These are phyloP conservation scores for Eilema griseolum DNA, from an alignment of 2,888 invertebrate species.

Conservation along the genomic window DNA sequence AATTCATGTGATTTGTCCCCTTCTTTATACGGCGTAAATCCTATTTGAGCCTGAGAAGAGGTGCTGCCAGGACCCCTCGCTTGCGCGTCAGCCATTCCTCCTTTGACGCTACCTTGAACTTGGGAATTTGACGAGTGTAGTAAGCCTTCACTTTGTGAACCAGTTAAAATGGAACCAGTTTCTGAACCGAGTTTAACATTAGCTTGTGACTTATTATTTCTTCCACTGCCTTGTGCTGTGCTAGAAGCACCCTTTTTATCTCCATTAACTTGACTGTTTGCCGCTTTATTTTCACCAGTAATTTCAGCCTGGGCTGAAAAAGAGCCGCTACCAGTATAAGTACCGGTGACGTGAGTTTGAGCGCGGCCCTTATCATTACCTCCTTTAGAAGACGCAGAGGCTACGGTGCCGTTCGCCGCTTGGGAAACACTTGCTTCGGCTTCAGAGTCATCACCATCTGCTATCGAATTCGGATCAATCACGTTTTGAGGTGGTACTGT, in stretches of 20 bases:
- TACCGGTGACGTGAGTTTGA: conserved; percentile 94
- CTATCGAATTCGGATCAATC: conserved; percentile 71
- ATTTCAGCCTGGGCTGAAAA: conserved; percentile 95
- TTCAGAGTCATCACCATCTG: conserved; percentile 91
- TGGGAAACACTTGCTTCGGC: conserved; percentile 89
- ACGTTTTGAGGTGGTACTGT: conserved; percentile 76
- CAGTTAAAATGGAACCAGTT: conserved; percentile 91
- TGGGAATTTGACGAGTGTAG: conserved; percentile 93
- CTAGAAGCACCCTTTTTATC: conserved; percentile 92
- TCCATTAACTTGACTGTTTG: conserved; percentile 90
- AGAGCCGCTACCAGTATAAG: conserved; percentile 91
- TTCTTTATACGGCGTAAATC: conserved; percentile 92
- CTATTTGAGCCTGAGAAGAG: conserved; percentile 95
- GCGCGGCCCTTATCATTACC: conserved; percentile 91
- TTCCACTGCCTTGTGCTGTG: conserved; percentile 91
- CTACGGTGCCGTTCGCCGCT: conserved; percentile 89
- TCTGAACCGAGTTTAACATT: conserved; percentile 92
- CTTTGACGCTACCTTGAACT: conserved; percentile 93
- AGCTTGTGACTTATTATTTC: conserved; percentile 91
- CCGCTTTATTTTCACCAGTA: conserved; percentile 91
- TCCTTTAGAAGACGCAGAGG: conserved; percentile 92
- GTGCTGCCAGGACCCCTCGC: conserved; percentile 94
- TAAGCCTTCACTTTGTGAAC: conserved; percentile 91
- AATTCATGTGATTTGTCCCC: conserved; percentile 83
- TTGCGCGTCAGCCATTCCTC: conserved; percentile 95